Conservation (phyloP, 2,113 vertebrate genomes). For the Smithornis capensis region DNA sequence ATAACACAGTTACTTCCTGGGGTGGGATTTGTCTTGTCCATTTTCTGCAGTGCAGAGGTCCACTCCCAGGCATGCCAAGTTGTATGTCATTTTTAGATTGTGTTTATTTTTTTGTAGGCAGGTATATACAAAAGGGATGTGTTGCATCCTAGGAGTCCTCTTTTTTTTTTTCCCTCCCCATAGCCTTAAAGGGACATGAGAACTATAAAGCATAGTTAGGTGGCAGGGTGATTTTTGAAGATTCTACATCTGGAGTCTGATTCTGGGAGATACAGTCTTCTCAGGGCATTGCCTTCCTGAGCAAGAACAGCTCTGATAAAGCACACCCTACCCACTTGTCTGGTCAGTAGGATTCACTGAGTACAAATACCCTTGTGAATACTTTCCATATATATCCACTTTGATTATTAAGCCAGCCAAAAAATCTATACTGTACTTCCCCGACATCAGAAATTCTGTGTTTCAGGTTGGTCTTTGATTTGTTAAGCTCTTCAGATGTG, state of each 20-base stretch:
- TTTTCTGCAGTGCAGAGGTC: not conserved
- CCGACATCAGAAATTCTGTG: not conserved
- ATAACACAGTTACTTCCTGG: not conserved
- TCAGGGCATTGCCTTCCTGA: not conserved
- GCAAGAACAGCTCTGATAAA: not conserved
- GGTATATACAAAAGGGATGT: not conserved
- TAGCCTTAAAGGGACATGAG: not conserved
- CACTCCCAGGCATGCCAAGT: not conserved
- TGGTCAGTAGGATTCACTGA: not conserved
- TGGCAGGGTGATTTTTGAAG: not conserved
- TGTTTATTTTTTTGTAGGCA: not conserved
- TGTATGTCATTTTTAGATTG: rapidly evolving
- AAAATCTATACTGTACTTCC: not conserved
- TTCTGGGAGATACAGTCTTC: not conserved
- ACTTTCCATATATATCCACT: not conserved
- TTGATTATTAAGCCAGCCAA: not conserved
- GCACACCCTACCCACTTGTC: not conserved
- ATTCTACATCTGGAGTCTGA: not conserved
- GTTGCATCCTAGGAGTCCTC: not conserved
- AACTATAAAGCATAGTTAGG: not conserved
- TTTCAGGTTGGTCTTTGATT: not conserved
- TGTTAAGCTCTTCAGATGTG: not conserved
- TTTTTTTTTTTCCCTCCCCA: not conserved
- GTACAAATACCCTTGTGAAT: not conserved
- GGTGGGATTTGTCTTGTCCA: not conserved